Evolutionary conservation across 2,113 vertebrate species (phyloP), one percentile per base, ranked within the genome.

Genomic region (Apteryx owenii): DNA sequence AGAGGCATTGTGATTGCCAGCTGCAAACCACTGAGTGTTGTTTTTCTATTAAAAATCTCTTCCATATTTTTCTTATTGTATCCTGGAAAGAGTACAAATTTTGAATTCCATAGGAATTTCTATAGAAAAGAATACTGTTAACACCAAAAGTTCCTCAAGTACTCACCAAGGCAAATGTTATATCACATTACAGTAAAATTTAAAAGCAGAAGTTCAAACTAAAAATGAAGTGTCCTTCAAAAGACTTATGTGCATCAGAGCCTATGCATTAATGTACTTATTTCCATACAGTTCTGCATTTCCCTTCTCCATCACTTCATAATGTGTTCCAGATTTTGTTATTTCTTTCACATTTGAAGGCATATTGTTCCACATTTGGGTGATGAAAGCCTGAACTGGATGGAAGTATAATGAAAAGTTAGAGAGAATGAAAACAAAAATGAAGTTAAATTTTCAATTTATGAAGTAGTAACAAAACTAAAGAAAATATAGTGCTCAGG

Each of bases 291-390:
- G 87, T 90, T 95, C 86, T 95, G 94, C 85, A 88, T 97, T 96
- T 97, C 92, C 65, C 71, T 92, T 94, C 50, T 62, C 95, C 73
- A 90, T 91, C 95, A 94, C 85, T 88, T 97, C 78, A 68, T 98
- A 98, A 98, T 97, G 95, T 93, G 80, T 97, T 97, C 96, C 98
- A 98, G 97, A 97, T 96, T 97, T 97, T 92, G 62, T 91, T 96
- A 93, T 94, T 96, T 97, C 87, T 97, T 96, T 90, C 85, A 89
- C 50, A 76, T 84, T 90, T 62, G 95, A 95, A 95, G 72, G 50
- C 84, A 87, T 19, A 83, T 69, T 92, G 62, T 93, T 98, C 85
- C 60, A n/a, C 29, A 93, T 94, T 65, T 90, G 88, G 77, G 82
- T 96, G 95, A 95, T 76, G 79, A 95, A 95, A 97, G 66, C 70